Evolutionary conservation across 2,888 invertebrate genomes (phyloP), one percentile per base, ranked within the genome.

Genomic region (Dasysyrphus tricinctus): DNA sequence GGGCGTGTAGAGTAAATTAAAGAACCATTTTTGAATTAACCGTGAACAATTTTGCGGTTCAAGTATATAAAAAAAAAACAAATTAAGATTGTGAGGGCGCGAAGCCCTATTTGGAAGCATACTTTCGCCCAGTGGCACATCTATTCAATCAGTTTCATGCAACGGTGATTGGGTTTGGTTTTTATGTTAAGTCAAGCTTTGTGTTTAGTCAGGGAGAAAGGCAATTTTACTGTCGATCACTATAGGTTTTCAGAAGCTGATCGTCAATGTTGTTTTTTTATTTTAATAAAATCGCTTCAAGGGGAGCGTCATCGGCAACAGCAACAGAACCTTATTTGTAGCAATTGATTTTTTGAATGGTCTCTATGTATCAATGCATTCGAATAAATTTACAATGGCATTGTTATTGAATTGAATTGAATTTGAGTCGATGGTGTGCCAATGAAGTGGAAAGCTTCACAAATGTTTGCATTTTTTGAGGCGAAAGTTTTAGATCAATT

Each of bases 11-110:
- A 61, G 51, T 73, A 73, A 63, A 63, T 73, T 56, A 47, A 74
- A 49, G 69, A 70, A 47, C 61, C 37, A 75, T 83, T 83, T 79
- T 75, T 70, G 12, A 83, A 75, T 79, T 79, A 79, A 65, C 83
- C 79, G 70, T 79, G 70, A 79, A 75, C 61, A 79, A 83, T 72
- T 65, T 79, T 7, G 79, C 75, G 70, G 83, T 79, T 83, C 37
- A 16, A 34, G 9, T 16, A 7, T n/a, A 5, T 9, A 16, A 47
- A 65, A 19, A 19, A 65, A 29, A 12, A 51, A n/a, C n/a, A 69
- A 37, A 37, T 51, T 39, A 29, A n/a, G 37, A 51, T 51, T 37
- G 37, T 9, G 39, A 54, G 39, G 54, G 54, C n/a, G 54, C 39
- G 67, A 34, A 67, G 49, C 49, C 49, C 49, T 67, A 12, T 51